Evolutionary conservation across 2,888 invertebrate species (phyloP), one percentile per base, ranked within the genome.

Genomic region (Silvanus unidentatus): DNA sequence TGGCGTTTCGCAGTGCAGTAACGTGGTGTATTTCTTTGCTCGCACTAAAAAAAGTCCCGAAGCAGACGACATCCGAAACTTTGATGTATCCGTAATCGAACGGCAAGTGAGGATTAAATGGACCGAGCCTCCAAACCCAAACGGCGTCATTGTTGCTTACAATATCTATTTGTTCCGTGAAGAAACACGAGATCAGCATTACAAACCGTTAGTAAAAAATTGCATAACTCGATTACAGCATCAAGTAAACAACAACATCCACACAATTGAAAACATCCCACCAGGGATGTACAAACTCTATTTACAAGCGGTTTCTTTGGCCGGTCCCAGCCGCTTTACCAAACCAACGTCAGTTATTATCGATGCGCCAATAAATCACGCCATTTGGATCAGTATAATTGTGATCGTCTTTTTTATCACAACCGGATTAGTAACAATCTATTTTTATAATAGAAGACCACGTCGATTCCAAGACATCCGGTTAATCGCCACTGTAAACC

Each of bases 131-230:
- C 54, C 58, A n/a, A 51, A 73, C 15, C 82, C 85, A 0, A 88
- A 88, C 62, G 81, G 82, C 0, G 60, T 79, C 2, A 77, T 84
- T 4, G 70, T 85, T 5, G 75, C 78, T 0, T 88, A 84, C 62
- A 73, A 75, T 14, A 64, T 84, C 3, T 22, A 22, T 22, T 9
- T n/a, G n/a, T n/a, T n/a, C n/a, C n/a, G n/a, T n/a, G 75, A 79
- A 50, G 77, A 79, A 58, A 73, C 71, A 47, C 68, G 68, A 43
- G 56, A 65, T 11, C 66, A 64, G 36, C 65, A 70, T 43, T 63
- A 69, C 1, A 68, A 66, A 37, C 66, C 67, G 30, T 8, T 9
- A 12, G 55, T 55, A 2, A 60, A 59, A 1, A 65, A 68, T n/a
- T 86, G 85, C 58, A 69, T 80, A 1, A 70, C 76, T 0, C 64